phyloP scores from a whole-genome alignment of 1,140 invertebrate species.

The Hypothenemus hampei region DNA sequence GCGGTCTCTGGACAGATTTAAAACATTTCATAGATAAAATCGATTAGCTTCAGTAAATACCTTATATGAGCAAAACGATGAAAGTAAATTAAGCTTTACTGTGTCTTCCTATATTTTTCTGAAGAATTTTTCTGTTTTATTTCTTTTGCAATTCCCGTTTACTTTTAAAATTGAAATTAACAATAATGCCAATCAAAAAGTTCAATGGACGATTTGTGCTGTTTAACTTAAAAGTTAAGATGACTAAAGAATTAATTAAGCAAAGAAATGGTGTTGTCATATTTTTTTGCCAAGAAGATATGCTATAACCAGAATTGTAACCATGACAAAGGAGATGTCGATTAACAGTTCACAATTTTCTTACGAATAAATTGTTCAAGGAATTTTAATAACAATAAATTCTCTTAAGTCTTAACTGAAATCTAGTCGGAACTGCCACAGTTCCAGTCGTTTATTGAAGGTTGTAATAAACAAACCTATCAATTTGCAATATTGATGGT shows the following conservation, averaged over 20 bases:
- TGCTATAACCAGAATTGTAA: neutral
- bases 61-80: too few species aligned
- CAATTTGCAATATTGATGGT: neutral
- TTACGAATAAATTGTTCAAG: too few species aligned
- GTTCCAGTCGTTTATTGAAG: constrained; percentile 1
- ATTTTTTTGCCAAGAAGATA: neutral
- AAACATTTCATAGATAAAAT: neutral
- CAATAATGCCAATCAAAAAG: too few species aligned
- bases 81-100: too few species aligned
- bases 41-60: neutral
- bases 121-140: too few species aligned
- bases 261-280: neutral
- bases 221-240: neutral
- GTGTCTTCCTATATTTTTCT: too few species aligned
- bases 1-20: constrained; percentile 4
- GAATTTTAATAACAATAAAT: too few species aligned
- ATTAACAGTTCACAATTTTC: too few species aligned
- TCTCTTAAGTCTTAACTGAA: too few species aligned
- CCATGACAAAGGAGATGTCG: too few species aligned
- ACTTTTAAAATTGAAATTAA: too few species aligned
- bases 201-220: neutral
- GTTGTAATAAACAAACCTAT: constrained; percentile 5
- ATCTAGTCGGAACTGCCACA: neutral
- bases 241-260: neutral
- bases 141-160: too few species aligned